A percentile compares a stretch with the other conserved stretches of the same genome.
These are phyloP conservation scores for Leucoraja erinaceus DNA, from an alignment of 2,113 vertebrate genomes.

Conservation along the genomic window DNA sequence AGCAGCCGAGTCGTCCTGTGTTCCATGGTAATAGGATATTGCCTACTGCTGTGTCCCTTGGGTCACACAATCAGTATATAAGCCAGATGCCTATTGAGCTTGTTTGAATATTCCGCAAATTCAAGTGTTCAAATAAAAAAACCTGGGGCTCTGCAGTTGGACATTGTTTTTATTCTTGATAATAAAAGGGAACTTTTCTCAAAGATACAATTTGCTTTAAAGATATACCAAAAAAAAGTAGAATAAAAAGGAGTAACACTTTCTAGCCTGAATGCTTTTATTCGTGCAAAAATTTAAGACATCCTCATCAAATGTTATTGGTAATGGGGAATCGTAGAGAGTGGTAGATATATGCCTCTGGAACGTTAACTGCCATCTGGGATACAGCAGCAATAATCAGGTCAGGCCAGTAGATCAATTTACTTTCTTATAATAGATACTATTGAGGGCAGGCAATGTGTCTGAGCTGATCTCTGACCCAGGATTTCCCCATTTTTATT, in stretches of 20 bases:
- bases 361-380: background rate
- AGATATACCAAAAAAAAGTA: background rate
- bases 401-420: background rate
- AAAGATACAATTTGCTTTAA: background rate
- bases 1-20: background rate
- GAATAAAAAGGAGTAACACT: background rate
- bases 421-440: no score
- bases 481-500: background rate
- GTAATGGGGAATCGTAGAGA: background rate
- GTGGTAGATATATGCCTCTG: background rate
- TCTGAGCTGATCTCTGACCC: background rate
- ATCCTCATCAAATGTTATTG: background rate
- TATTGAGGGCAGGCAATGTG: background rate
- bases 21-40: conserved; percentile 2
- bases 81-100: background rate
- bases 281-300: conserved; percentile 4
- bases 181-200: background rate
- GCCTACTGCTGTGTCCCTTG: background rate
- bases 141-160: background rate
- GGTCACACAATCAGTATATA: background rate
- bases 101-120: background rate
- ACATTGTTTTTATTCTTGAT: background rate
- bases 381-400: background rate
- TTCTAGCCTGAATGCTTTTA: background rate
- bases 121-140: background rate